These are phyloP conservation scores for Drosophila tanythrix DNA, from an alignment of 2,888 invertebrate genomes.

Conservation along the genomic window DNA sequence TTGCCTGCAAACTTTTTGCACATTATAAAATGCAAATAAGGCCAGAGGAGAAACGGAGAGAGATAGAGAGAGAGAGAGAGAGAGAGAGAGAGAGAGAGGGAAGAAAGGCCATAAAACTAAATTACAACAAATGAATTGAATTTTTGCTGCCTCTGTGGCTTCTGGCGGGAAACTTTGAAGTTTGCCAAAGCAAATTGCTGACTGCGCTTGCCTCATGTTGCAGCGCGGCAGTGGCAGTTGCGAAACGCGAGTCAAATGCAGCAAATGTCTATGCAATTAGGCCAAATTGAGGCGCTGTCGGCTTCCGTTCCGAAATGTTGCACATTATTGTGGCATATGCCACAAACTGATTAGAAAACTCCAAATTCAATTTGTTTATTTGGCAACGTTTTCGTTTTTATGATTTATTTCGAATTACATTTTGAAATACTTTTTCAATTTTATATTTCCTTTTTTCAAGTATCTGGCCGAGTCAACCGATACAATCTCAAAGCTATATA, in stretches of 20 bases:
- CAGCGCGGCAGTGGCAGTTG: conserved; percentile 28
- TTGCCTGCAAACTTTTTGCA: conserved; percentile 40
- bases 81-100: too few relatives aligned
- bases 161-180: conserved; percentile 34
- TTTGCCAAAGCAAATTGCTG: conserved; percentile 13
- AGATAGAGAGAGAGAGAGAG: accelerated
- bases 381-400: neutral
- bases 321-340: conserved; percentile 19
- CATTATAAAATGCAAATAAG: conserved; percentile 48
- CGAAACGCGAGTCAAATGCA: conserved; percentile 19
- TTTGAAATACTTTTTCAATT: too few relatives aligned
- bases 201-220: conserved; percentile 11
- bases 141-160: conserved; percentile 28
- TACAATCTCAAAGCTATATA: too few relatives aligned
- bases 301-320: conserved; percentile 5
- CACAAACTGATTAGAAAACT: neutral
- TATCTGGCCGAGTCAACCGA: too few relatives aligned
- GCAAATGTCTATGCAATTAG: conserved; percentile 53
- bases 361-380: neutral
- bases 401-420: neutral
- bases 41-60: conserved; percentile 4
- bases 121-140: conserved; percentile 63
- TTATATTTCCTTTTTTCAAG: too few relatives aligned
- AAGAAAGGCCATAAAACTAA: conserved; percentile 60
- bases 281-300: conserved; percentile 45